Evolutionary conservation across 2,888 invertebrate species (phyloP), one percentile per base, ranked within the genome.

Genomic region (Rhagonycha fulva): DNA sequence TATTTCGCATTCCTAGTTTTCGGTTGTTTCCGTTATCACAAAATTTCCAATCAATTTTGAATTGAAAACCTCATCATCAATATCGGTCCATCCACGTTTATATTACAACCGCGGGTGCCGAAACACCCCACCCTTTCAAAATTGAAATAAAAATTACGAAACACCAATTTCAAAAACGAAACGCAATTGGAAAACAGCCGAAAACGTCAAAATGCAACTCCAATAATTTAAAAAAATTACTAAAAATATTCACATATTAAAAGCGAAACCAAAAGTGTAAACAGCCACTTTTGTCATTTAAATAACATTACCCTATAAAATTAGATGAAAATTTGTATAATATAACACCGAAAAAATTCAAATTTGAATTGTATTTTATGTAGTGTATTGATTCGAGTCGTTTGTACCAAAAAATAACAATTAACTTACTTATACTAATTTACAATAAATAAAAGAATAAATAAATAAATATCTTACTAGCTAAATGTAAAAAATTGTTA

Each of bases 351-450:
- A 47, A 47, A 66, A 66, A 62, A 66, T 66, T 66, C 63, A 66
- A 66, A 66, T 66, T 66, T 66, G 63, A 66, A 66, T 66, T 26
- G 26, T 12, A 66, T 24, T 7, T 66, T 12, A 23, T 24, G 63
- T 26, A 66, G 24, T 19, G 62, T 62, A 62, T 62, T 26, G 23
- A 24, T 24, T 66, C 19, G 63, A 66, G 23, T 23, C 63, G 26
- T 66, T 66, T 66, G 47, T 66, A 66, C 62, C 63, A 66, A 66
- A 66, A 66, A 66, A 24, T 66, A 66, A 66, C 63, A 66, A 66
- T 66, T 66, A n/a, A 24, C 24, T 66, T 66, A 66, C 23, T 14
- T 24, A n/a, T n/a, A 66, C 23, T 66, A 66, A 66, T 24, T 66
- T 24, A 66, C 23, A 24, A 66, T 14, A 66, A 14, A 66, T 63